Base-by-base conservation (phyloP, 2,113 vertebrate species). In the Festucalex cinctus region DNA sequence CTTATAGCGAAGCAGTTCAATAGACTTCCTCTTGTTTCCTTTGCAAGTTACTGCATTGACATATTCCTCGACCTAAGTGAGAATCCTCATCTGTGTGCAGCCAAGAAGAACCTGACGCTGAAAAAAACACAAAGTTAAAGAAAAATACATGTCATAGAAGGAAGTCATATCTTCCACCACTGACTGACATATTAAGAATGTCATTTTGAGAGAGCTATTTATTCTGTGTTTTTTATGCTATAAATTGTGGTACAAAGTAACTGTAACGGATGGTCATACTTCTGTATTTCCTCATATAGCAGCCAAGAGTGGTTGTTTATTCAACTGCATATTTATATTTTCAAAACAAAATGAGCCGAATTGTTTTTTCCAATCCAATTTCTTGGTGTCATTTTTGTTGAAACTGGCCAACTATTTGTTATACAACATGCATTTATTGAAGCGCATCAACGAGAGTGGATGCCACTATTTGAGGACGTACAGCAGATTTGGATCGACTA, bases 61-160 rank as follows among this genome's bases (percentile, higher is more conserved):
- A 78, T 81, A 84, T 83, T 85, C 79, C 74, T 84, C 85, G 79
- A 78, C 80, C 75, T 87, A 87, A 71, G 74, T 60, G 77, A 86
- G 82, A 77, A 77, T 88, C 82, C 84, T 77, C 84, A 78, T 86
- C 82, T 64, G 56, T 78, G 77, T 84, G 88, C 83, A 80, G 77
- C 74, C 77, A 74, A 80, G 85, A 82, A 39, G 73, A 76, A 82
- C 85, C 82, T 88, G 81, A 26, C 78, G 75, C 85, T 86, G 84
- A 65, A 89, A 87, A 81, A 43, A 43, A 62, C 36, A 86, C 56
- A 86, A 63, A 78, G 74, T 78, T 58, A 82, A 61, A 84, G 70
- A 77, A 36, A 57, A 36, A 80, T 58, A 54, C 75, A 72, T 80
- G 77, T 87, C 72, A 87, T 74, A 76, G 77, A 76, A 32, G 46